Base-by-base conservation (phyloP, 2,888 invertebrate species). In the Unio pictorum region DNA sequence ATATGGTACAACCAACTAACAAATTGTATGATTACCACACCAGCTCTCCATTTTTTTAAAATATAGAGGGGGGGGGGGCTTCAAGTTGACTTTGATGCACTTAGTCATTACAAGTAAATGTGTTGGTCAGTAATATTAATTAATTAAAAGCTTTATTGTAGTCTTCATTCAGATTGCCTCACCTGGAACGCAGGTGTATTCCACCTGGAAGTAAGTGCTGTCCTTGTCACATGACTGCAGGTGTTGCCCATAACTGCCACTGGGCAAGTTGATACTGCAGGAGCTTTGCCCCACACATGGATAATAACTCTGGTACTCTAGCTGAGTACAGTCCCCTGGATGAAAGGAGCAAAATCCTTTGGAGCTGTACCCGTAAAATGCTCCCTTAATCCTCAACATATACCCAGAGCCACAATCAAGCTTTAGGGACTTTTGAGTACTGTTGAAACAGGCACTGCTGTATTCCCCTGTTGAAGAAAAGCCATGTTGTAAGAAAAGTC, bases 161-260 rank as follows among this genome's bases (percentile, higher is more conserved):
- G 11, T 3, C 15, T 45, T 45, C 15, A 45, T 45, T 45, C 15
- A 45, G 45, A 45, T 15, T 18, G 26, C 55, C 79, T 69, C 74
- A 87, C 88, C 85, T 80, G 81, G 81, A 65, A 86, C 81, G 75
- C 88, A 88, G 64, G 84, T 78, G 71, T 88, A 88, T 74, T 87
- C 86, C 75, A 88, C 86, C 71, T 88, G 88, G 74, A 84, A 86
- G 74, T 87, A 88, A 71, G 84, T 88, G 76, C 87, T 87, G 64
- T 79, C 76, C 65, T 74, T 76, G 28, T 80, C 74, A 71, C 87
- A 88, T 4, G 74, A 68, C 20, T 81, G 81, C 55, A 84, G 81
- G 58, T 75, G 75, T 28, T 83, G 79, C 1, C 85, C 86, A 60
- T 75, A 71, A 30, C 78, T 75, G 0, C 82, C 84, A 62, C 78